Percentiles rank a stretch among this genome's conserved stretches.
Evolutionary conservation across 2,797 vertebrate genomes (phyloP).

Genomic region (Buceros bicornis): DNA sequence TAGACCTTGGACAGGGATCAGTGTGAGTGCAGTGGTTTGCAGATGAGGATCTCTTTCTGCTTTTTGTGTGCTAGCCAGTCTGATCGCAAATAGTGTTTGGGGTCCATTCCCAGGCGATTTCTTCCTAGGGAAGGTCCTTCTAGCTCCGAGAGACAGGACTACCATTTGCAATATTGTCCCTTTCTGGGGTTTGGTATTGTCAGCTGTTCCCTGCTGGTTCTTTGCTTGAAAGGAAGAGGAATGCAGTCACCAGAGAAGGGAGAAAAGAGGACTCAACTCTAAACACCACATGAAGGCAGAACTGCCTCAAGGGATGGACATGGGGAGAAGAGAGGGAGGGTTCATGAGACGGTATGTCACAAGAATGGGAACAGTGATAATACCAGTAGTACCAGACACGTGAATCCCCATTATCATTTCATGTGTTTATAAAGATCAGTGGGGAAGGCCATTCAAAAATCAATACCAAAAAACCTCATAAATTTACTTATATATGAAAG

Average conservation of each 20-base stretch:
- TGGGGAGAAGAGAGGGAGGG: not conserved
- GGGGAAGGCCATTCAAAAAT: not conserved
- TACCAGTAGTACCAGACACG: not conserved
- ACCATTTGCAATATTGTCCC: not conserved
- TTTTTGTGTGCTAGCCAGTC: not conserved
- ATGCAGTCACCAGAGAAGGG: not conserved
- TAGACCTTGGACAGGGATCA: not conserved
- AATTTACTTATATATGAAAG: not conserved
- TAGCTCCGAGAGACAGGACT: not conserved
- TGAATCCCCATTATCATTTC: not conserved
- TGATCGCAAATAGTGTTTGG: not conserved
- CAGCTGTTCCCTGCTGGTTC: not conserved
- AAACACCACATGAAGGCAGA: not conserved
- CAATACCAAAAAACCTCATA: not conserved
- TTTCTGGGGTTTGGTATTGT: not conserved
- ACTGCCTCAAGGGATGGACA: not conserved
- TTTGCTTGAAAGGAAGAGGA: not conserved
- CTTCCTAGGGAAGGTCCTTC: not conserved
- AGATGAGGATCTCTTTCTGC: not conserved
- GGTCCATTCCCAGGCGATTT: not conserved
- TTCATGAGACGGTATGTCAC: not conserved
- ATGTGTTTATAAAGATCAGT: not conserved
- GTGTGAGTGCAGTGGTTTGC: not conserved
- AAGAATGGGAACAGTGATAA: rapidly evolving
- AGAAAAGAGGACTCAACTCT: not conserved